Conservation (phyloP, 2,888 invertebrate genomes). For the Megastigmus dorsalis region DNA sequence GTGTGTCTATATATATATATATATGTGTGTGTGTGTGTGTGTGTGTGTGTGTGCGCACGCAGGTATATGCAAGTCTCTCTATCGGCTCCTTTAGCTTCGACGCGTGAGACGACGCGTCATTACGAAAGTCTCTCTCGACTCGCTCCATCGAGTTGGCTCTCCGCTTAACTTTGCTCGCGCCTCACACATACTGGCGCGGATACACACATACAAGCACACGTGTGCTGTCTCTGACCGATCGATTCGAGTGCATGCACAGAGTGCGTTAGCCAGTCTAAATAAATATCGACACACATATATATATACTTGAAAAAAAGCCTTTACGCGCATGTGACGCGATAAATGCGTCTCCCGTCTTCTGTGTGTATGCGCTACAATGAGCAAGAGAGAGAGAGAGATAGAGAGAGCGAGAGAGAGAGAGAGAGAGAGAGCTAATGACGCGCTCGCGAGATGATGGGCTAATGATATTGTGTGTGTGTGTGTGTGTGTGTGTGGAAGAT, state of each 20-base stretch:
- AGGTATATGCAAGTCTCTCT: not conserved
- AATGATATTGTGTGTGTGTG: too few relatives aligned
- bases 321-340: not conserved
- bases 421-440: constrained; percentile 55
- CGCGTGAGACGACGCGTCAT: constrained; percentile 15
- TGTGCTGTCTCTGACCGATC: not conserved
- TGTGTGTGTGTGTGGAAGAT: too few relatives aligned
- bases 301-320: not conserved
- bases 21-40: too few relatives aligned
- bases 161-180: not conserved
- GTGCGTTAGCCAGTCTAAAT: constrained; percentile 29
- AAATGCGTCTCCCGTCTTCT: not conserved
- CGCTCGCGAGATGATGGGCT: constrained; percentile 54
- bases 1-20: too few relatives aligned
- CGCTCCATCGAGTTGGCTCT: not conserved
- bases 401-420: too few relatives aligned
- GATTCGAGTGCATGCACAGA: too few relatives aligned
- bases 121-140: constrained; percentile 31
- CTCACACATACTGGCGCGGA: not conserved
- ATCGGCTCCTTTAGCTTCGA: not conserved
- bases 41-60: not conserved
- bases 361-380: not conserved
- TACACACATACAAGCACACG: not conserved
- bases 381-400: too few relatives aligned
- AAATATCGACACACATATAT: constrained; percentile 20